Conservation (phyloP, 2,797 vertebrate species). For the Acomys russatus region DNA sequence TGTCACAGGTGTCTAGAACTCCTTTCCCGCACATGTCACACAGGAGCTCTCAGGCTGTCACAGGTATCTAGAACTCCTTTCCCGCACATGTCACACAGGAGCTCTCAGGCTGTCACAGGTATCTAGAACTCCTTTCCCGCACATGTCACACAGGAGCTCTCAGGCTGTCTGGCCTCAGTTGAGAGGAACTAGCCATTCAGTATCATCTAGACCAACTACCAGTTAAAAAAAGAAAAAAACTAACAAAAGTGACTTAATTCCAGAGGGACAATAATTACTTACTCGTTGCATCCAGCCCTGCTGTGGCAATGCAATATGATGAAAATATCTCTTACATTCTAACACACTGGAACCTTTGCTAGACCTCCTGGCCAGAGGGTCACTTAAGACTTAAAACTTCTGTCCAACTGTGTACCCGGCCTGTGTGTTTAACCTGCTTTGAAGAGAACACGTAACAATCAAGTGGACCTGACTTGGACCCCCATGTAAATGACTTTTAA, state of each 20-base stretch:
- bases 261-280: constrained; percentile 62
- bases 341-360: background rate
- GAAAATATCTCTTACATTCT: background rate
- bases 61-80: constrained; percentile 81
- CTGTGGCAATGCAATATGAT: background rate
- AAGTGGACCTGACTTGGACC: background rate
- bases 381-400: background rate
- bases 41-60: constrained; percentile 62
- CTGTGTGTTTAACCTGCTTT: background rate
- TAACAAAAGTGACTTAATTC: constrained; percentile 49
- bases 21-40: constrained; percentile 84
- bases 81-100: constrained; percentile 82
- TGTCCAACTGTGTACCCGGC: background rate
- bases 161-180: constrained; percentile 86
- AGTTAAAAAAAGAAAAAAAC: constrained; percentile 66
- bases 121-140: constrained; percentile 82
- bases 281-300: constrained; percentile 77
- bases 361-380: background rate
- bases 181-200: constrained; percentile 81
- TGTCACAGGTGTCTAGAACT: constrained; percentile 79
- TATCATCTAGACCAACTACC: constrained; percentile 81
- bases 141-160: constrained; percentile 82
- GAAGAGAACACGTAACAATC: background rate
- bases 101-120: constrained; percentile 69
- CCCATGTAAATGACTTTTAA: background rate